Conservation (phyloP, 2,888 invertebrate genomes). For the Drosophila histrio region DNA sequence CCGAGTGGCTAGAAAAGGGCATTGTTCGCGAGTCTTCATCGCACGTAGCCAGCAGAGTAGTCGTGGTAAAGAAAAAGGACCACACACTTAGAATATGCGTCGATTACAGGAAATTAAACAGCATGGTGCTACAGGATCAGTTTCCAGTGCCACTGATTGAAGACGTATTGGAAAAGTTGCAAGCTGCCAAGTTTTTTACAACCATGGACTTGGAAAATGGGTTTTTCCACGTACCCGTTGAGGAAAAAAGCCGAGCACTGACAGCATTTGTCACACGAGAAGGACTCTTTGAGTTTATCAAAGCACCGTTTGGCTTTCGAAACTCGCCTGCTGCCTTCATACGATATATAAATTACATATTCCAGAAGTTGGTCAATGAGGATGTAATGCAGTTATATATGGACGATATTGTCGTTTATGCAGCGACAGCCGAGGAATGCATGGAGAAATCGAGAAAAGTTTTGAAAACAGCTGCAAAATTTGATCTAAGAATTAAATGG, state of each 20-base stretch:
- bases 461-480: background rate
- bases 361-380: slow-evolving; percentile 8
- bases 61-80: slow-evolving; percentile 1
- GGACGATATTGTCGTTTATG: no score
- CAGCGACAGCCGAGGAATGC: background rate
- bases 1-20: slow-evolving; percentile 2
- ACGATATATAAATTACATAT: slow-evolving; percentile 19
- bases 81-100: background rate
- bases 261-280: no score
- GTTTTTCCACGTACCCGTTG: no score
- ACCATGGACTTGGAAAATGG: no score
- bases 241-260: no score
- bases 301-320: slow-evolving; percentile 15
- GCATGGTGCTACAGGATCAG: background rate
- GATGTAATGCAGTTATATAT: background rate
- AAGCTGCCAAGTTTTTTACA: background rate
- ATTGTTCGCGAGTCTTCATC: background rate
- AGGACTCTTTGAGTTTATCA: slow-evolving; percentile 16
- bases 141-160: slow-evolving; percentile 15
- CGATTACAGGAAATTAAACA: slow-evolving; percentile 6
- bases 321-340: slow-evolving; percentile 25
- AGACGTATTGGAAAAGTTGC: slow-evolving; percentile 3
- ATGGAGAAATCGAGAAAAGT: background rate
- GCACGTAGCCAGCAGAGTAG: background rate
- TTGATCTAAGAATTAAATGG: background rate